A percentile compares a stretch with the other conserved stretches of the same genome.
phyloP scores from a whole-genome alignment of 2,888 invertebrate species.

The Neelides folsomi region DNA sequence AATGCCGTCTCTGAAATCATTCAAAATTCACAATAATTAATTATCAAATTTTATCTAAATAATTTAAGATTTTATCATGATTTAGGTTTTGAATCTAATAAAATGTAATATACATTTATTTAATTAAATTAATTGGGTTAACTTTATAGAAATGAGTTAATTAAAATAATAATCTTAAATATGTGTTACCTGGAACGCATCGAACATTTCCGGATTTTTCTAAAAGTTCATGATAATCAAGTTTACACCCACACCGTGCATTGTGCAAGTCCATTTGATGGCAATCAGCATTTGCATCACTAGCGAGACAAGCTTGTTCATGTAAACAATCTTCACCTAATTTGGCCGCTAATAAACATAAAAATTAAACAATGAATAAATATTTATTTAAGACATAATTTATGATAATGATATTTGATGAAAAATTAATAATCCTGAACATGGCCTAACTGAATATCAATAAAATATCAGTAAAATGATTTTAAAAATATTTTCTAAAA shows the following conservation, averaged over 20 bases:
- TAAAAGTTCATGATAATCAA: conserved; percentile 17
- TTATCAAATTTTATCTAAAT: not conserved
- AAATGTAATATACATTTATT: too few species aligned
- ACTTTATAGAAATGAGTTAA: conserved; percentile 1
- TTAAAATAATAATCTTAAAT: not conserved
- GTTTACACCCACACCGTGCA: conserved; percentile 21
- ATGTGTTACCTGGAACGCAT: conserved; percentile 27
- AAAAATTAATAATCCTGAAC: too few species aligned
- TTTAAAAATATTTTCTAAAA: too few species aligned
- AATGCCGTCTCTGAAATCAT: conserved; percentile 20
- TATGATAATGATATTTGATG: too few species aligned
- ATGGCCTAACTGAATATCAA: too few species aligned
- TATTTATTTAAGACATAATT: not conserved
- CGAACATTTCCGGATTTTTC: conserved; percentile 21
- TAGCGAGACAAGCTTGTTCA: conserved; percentile 25
- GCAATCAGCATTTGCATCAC: conserved; percentile 24
- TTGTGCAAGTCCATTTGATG: conserved; percentile 10
- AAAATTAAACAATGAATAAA: conserved; percentile 1
- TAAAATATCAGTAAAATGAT: too few species aligned
- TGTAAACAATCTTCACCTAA: conserved; percentile 27
- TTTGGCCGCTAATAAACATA: conserved; percentile 19
- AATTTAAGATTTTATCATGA: not conserved
- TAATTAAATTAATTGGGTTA: too few species aligned
- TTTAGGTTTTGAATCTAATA: not conserved
- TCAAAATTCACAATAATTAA: not conserved